Evolutionary conservation across 2,888 invertebrate species (phyloP), one percentile per base, ranked within the genome.

Genomic region (Euphydryas editha): DNA sequence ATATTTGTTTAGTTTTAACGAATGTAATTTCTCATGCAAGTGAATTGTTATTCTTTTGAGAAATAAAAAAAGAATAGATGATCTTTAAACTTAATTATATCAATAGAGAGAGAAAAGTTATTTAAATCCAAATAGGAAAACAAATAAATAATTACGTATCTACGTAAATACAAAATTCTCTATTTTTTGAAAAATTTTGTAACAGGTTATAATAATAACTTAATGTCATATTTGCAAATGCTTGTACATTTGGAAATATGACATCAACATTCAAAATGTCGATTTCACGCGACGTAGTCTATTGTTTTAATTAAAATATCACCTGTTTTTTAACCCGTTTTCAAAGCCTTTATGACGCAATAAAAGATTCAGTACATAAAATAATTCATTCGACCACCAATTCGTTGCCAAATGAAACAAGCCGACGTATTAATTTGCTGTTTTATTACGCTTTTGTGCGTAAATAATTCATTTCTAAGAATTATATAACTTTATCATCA

Each of bases 331-430:
- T 46, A 17, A 46, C 8, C 11, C 2, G 20, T 21, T 47, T 42
- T 42, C 18, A 46, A 2, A 24, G 21, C 21, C 15, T 51, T 51
- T 51, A 51, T 51, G 21, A 51, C 47, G 20, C 24, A 15, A 24
- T 24, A n/a, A n/a, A 15, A 15, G 1, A 49, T 11, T n/a, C 42
- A n/a, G 42, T 44, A n/a, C n/a, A 44, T 44, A n/a, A 44, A 44
- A n/a, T 15, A 44, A 30, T 30, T 8, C 30, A 44, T 44, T 15
- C 1, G 11, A n/a, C n/a, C 42, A n/a, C n/a, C n/a, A 44, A 44
- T 44, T 44, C 5, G n/a, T 44, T 44, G 42, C 42, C 42, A 44
- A 44, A 44, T n/a, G 42, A 6, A 44, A 44, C 42, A 44, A 44
- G 2, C 30, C 30, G 30, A 4, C 30, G 30, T 30, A 7, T 1